Percentiles rank a stretch among this genome's conserved stretches.
phyloP scores from a whole-genome alignment of 2,113 vertebrate genomes.

The Apodemus speciosus region DNA sequence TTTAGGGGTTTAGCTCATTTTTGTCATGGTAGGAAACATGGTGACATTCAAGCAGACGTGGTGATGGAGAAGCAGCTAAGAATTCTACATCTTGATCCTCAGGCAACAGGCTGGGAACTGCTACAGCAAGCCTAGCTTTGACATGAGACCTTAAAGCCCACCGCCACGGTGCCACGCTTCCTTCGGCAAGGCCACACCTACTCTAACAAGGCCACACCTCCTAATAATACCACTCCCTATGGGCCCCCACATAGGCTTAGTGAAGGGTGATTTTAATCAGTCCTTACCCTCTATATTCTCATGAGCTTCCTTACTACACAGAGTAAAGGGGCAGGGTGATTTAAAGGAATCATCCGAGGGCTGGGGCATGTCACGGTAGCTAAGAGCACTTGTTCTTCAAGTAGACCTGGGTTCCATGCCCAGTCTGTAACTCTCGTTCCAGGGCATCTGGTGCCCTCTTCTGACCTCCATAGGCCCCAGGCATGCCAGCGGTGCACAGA shows the following conservation, averaged over 20 bases:
- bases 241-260: neutral
- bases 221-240: neutral
- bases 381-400: neutral
- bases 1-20: neutral
- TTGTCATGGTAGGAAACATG: neutral
- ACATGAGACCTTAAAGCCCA: neutral
- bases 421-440: neutral
- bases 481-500: neutral
- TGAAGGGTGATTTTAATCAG: neutral
- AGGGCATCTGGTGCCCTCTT: neutral
- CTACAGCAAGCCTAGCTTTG: neutral
- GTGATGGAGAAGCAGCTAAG: neutral
- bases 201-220: neutral
- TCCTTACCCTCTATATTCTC: neutral
- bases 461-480: neutral
- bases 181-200: neutral
- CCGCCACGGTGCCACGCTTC: neutral
- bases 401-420: neutral
- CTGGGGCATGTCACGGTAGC: neutral
- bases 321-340: neutral
- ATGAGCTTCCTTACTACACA: neutral
- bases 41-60: neutral
- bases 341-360: constrained; percentile 18
- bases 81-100: neutral
- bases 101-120: neutral